A percentile compares a stretch with the other conserved stretches of the same genome.
These are phyloP conservation scores for Epiblema foenella DNA, from an alignment of 2,888 invertebrate species.

Conservation along the genomic window DNA sequence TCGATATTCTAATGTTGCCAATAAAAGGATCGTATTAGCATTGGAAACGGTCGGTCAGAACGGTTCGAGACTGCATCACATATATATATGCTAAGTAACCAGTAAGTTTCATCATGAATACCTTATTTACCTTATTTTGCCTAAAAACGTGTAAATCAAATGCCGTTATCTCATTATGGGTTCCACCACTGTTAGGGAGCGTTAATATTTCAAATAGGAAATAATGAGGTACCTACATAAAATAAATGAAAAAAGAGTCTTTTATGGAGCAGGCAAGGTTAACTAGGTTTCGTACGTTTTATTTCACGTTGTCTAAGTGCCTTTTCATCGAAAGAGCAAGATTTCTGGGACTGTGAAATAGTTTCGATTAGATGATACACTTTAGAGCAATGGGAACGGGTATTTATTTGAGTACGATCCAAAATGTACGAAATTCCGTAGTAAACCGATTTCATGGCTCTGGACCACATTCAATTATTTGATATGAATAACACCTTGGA, in stretches of 20 bases:
- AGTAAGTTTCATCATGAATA: constrained; percentile 45
- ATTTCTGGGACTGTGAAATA: not conserved
- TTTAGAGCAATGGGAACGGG: not conserved
- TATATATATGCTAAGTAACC: constrained; percentile 47
- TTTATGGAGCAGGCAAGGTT: not conserved
- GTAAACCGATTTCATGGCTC: not conserved
- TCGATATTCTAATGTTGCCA: constrained; percentile 72
- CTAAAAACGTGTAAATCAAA: constrained; percentile 32
- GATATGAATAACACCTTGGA: not conserved
- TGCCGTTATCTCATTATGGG: constrained; percentile 22
- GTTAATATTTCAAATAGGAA: constrained; percentile 33
- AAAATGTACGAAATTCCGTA: not conserved
- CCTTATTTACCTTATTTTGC: constrained; percentile 42
- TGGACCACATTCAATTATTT: too few species aligned
- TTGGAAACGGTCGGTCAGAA: constrained; percentile 56
- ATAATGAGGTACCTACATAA: constrained; percentile 19
- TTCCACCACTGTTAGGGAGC: constrained; percentile 22
- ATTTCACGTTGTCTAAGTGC: not conserved
- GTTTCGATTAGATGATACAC: too few species aligned
- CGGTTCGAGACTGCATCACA: constrained; percentile 46
- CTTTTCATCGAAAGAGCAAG: not conserved
- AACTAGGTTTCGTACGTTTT: constrained; percentile 12
- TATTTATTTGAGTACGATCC: not conserved
- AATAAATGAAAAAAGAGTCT: constrained; percentile 15
- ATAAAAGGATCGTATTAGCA: constrained; percentile 70